A percentile compares a stretch with the other conserved stretches of the same genome.
Evolutionary conservation across 2,113 vertebrate genomes (phyloP).

Genomic region (rabbit (Oryctolagus cuniculus)): mOryCun1.1 NC_091435.1:98306001-98306500

Average conservation of each 20-base stretch:
- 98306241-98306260: constrained; percentile 30
- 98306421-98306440: neutral
- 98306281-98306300: neutral
- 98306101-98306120: constrained; percentile 19
- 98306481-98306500: neutral
- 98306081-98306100: neutral
- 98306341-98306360: neutral
- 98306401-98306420: neutral
- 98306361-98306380: neutral
- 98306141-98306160: neutral
- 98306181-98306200: neutral
- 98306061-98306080: constrained; percentile 12
- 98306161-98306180: neutral
- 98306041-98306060: neutral
- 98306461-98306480: neutral
- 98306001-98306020: neutral
- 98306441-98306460: neutral
- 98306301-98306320: neutral
- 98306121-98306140: neutral
- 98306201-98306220: neutral
- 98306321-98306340: neutral
- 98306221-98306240: neutral
- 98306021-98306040: constrained; percentile 24
- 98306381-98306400: neutral
- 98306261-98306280: neutral